These are phyloP conservation scores for Hemitrygon akajei DNA, from an alignment of 2,797 vertebrate genomes.

Conservation along the genomic window DNA sequence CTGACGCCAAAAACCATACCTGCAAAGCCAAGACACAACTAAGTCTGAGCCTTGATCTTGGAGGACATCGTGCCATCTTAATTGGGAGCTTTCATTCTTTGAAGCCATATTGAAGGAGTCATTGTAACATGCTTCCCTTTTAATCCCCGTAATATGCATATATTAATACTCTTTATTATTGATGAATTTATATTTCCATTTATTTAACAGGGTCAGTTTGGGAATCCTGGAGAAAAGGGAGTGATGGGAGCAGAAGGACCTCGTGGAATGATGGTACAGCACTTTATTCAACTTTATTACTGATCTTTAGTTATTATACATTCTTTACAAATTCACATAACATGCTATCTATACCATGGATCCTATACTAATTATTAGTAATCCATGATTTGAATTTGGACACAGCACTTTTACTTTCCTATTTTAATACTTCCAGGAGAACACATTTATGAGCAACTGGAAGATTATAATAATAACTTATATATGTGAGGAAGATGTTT, in stretches of 20 bases:
- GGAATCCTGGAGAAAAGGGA: constrained; percentile 63
- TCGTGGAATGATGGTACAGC: constrained; percentile 58
- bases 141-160: neutral
- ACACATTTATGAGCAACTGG: neutral
- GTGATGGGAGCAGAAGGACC: constrained; percentile 54
- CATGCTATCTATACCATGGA: too few relatives aligned
- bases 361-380: neutral
- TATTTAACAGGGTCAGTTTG: constrained; percentile 64
- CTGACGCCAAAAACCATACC: too few relatives aligned
- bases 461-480: neutral
- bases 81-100: too few relatives aligned
- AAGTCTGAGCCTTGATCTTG: too few relatives aligned
- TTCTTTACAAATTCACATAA: neutral
- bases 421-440: neutral
- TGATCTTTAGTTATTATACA: neutral
- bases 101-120: too few relatives aligned
- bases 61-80: too few relatives aligned
- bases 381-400: neutral
- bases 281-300: neutral
- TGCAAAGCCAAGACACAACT: too few relatives aligned
- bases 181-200: neutral
- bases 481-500: neutral
- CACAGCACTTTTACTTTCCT: neutral
- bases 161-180: too few relatives aligned
- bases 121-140: too few relatives aligned